phyloP scores from a whole-genome alignment of 2,797 vertebrate genomes.

The Pipistrellus pipistrellus region DNA sequence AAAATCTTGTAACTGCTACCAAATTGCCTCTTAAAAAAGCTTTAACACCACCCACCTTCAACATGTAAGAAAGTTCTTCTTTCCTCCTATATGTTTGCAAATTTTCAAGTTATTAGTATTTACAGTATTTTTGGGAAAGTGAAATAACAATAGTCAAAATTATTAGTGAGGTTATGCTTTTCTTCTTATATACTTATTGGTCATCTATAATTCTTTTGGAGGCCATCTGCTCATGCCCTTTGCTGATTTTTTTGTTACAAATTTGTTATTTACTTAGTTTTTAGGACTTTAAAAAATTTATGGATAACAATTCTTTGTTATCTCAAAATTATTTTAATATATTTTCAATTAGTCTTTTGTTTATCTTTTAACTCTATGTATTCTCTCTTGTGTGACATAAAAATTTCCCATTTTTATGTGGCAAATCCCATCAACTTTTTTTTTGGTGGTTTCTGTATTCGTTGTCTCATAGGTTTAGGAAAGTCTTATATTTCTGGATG shows the following conservation, averaged over 20 bases:
- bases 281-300: slow-evolving; percentile 31
- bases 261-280: slow-evolving; percentile 13
- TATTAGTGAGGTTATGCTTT: neutral
- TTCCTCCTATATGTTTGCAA: neutral
- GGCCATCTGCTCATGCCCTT: neutral
- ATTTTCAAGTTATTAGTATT: slow-evolving; percentile 12
- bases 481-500: slow-evolving; percentile 27
- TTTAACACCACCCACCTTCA: neutral
- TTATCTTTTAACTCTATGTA: slow-evolving; percentile 1
- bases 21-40: slow-evolving; percentile 1
- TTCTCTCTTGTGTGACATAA: neutral
- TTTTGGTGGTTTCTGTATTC: neutral
- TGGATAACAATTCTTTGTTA: neutral
- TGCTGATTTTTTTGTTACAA: slow-evolving; percentile 8
- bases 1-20: slow-evolving; percentile 25
- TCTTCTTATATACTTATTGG: neutral
- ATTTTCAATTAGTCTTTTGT: neutral
- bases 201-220: slow-evolving; percentile 39
- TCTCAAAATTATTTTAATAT: slow-evolving; percentile 25
- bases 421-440: neutral
- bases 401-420: slow-evolving; percentile 9
- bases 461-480: slow-evolving; percentile 30
- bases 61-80: slow-evolving; percentile 9
- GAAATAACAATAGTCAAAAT: slow-evolving; percentile 11
- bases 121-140: slow-evolving; percentile 7